A percentile compares a stretch with the other conserved stretches of the same genome.
These are phyloP conservation scores for Erythrocercus mccallii DNA, from an alignment of 2,113 vertebrate genomes.

Conservation along the genomic window DNA sequence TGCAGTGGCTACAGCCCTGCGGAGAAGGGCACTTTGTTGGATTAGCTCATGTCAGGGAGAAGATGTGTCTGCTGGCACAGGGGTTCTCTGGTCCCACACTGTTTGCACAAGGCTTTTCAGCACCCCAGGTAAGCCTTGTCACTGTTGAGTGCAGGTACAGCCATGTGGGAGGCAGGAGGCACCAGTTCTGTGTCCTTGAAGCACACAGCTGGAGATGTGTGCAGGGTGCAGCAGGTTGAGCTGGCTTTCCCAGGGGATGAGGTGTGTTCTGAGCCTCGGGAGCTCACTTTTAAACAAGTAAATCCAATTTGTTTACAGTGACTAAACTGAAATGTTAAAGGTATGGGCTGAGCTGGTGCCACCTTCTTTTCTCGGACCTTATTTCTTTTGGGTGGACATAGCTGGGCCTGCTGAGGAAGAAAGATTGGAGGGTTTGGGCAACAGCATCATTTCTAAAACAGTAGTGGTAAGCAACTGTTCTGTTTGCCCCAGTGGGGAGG, in stretches of 20 bases:
- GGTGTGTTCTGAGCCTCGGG: background rate
- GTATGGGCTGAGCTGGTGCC: background rate
- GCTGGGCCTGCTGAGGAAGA: background rate
- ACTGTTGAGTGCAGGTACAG: background rate
- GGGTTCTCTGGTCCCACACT: background rate
- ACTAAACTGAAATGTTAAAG: background rate
- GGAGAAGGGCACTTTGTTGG: background rate
- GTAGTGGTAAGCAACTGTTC: background rate
- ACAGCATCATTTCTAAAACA: background rate
- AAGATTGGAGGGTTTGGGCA: background rate
- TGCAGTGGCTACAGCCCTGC: background rate
- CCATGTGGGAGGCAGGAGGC: background rate
- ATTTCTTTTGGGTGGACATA: fast-evolving
- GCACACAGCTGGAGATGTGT: background rate
- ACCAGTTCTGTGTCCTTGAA: background rate
- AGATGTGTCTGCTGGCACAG: background rate
- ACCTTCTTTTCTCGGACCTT: background rate
- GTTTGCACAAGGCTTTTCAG: background rate
- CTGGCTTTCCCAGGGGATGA: background rate
- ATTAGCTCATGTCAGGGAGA: background rate
- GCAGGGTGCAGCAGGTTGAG: background rate
- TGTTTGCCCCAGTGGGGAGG: background rate
- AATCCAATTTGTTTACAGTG: background rate
- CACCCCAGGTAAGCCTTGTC: background rate
- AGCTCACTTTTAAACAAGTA: background rate